Conservation (phyloP, 2,888 invertebrate species). For the Sinhomidia bicolor region DNA sequence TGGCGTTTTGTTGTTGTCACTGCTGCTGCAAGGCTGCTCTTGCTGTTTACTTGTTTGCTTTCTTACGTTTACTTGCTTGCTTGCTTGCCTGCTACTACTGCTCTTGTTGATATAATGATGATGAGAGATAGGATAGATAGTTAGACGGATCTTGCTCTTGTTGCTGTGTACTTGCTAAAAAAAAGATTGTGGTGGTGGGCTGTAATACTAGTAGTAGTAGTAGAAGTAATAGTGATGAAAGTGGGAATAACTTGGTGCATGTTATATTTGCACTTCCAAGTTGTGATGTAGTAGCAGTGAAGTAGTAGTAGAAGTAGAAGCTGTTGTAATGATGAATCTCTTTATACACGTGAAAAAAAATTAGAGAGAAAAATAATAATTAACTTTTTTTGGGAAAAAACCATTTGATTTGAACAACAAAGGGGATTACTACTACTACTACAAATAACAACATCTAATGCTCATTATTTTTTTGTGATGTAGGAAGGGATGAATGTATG, state of each 20-base stretch:
- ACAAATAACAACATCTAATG: too few relatives aligned
- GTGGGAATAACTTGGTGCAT: constrained; percentile 33
- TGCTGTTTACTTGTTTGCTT: not conserved
- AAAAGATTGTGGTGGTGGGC: too few relatives aligned
- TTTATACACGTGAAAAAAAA: constrained; percentile 60
- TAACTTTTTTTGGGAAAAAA: constrained; percentile 19
- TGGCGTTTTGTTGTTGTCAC: constrained; percentile 27
- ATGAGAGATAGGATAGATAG: not conserved
- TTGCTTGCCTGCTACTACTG: not conserved
- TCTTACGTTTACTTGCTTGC: too few relatives aligned
- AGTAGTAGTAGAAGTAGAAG: not conserved
- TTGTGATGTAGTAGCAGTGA: not conserved
- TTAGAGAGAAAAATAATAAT: constrained; percentile 51
- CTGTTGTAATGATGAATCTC: constrained; percentile 52
- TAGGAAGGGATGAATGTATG: not conserved
- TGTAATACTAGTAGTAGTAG: not conserved
- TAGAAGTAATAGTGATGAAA: constrained; percentile 13
- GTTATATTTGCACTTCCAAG: constrained; percentile 1
- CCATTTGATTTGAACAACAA: constrained; percentile 9
- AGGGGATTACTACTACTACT: constrained; percentile 14
- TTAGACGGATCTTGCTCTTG: too few relatives aligned
- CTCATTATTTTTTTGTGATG: constrained; percentile 14
- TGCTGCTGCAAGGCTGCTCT: constrained; percentile 23
- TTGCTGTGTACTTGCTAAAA: not conserved
- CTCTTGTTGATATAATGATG: constrained; percentile 3